Evolutionary conservation across 2,113 vertebrate genomes (phyloP), one percentile per base, ranked within the genome.

Genomic region (Chloropsis cyanopogon): DNA sequence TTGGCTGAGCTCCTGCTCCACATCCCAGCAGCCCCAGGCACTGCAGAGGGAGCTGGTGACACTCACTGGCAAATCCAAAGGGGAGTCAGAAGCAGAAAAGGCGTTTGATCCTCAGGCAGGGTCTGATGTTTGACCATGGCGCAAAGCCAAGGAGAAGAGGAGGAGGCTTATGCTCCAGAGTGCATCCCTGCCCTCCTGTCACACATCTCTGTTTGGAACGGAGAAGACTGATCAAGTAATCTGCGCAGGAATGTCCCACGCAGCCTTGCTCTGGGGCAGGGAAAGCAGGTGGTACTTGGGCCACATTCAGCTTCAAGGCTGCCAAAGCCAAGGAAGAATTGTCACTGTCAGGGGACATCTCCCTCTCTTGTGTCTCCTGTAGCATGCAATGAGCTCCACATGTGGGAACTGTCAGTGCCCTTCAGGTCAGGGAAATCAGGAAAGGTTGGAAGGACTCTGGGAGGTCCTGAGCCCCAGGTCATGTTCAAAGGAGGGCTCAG

Each of bases 351-450:
- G 77, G 49, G 44, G 42, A n/a, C 44, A 11, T 17, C 20, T 84
- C 47, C 41, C 53, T 44, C 59, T 61, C 37, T 23, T 7, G 29
- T 29, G 65, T 33, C 50, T 57, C 44, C 57, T 66, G n/a, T 46
- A 49, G 69, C 61, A 44, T 10, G 19, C 26, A 39, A 28, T 1
- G 2, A 71, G 21, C 39, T 13, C 11, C 6, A 2, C 0, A 0
- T 5, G 60, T 39, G 17, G 25, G 50, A 35, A 3, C 1, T 6
- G 42, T 25, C 17, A 2, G 25, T 63, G 56, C 47, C 47, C 56
- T 39, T 42, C 72, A 25, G 29, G 10, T 19, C 52, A 53, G 68
- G 54, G 19, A 35, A 49, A 66, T 39, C 56, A 60, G 11, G 44
- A 16, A 63, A 46, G 26, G 25, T 5, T 46, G 31, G 84, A 56